phyloP scores from a whole-genome alignment of 2,797 vertebrate species.

The Hirundo rustica region DNA sequence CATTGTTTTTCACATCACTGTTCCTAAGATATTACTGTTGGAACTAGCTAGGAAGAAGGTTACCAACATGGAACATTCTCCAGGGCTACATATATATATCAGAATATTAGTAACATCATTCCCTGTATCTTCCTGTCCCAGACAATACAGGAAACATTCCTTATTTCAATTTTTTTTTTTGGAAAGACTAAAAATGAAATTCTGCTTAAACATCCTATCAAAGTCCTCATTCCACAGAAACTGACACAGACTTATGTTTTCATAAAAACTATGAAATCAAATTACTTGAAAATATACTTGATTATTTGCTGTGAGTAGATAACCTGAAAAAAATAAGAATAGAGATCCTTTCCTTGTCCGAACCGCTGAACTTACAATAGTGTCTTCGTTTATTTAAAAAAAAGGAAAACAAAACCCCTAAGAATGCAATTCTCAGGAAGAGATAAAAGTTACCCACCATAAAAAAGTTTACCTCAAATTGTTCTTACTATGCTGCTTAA shows the following conservation, averaged over 20 bases:
- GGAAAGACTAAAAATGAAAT: background rate
- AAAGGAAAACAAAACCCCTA: background rate
- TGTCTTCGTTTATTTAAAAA: background rate
- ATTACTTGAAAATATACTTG: background rate
- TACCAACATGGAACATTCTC: background rate
- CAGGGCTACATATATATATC: background rate
- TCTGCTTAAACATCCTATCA: background rate
- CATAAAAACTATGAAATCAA: background rate
- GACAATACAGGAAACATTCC: background rate
- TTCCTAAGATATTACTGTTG: background rate
- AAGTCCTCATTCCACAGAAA: background rate
- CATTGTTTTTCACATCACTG: background rate
- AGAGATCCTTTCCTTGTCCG: background rate
- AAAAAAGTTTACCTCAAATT: background rate
- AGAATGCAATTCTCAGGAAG: background rate
- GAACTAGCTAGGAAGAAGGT: background rate
- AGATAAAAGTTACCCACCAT: background rate
- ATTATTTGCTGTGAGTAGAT: background rate
- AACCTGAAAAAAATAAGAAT: background rate
- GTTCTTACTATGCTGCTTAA: background rate
- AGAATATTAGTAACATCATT: background rate
- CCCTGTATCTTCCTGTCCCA: background rate
- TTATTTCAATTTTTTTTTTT: background rate
- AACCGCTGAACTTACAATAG: background rate
- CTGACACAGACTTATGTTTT: background rate